phyloP scores from a whole-genome alignment of 2,888 invertebrate species.

The Tridacna crocea region DNA sequence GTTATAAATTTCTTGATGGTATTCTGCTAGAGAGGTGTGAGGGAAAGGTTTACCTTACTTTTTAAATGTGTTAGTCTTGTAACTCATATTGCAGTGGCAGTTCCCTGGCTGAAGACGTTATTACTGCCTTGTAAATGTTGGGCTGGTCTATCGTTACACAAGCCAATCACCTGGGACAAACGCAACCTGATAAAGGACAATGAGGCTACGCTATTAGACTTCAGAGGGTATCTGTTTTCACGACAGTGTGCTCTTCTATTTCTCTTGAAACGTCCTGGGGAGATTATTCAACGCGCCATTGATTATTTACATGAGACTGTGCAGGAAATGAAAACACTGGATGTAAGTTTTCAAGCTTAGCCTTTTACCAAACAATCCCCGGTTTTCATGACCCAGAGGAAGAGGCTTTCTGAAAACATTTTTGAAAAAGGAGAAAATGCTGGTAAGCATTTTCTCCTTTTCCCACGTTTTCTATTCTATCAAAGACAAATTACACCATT shows the following conservation, averaged over 20 bases:
- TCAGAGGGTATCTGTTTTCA: constrained; percentile 96
- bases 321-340: constrained; percentile 92
- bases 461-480: too few relatives aligned
- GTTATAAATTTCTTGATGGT: too few relatives aligned
- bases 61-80: too few relatives aligned
- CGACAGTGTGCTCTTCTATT: constrained; percentile 93
- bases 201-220: constrained; percentile 91
- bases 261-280: constrained; percentile 89
- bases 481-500: too few relatives aligned
- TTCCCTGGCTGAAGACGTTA: constrained; percentile 93
- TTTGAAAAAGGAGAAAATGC: too few relatives aligned
- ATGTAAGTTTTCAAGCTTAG: constrained; percentile 84
- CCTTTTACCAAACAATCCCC: too few relatives aligned
- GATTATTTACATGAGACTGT: constrained; percentile 95
- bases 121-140: constrained; percentile 92
- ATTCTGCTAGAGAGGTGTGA: too few relatives aligned
- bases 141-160: constrained; percentile 90
- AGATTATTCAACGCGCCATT: constrained; percentile 95
- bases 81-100: constrained; percentile 88
- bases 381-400: too few relatives aligned
- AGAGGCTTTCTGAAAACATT: too few relatives aligned
- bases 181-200: constrained; percentile 83
- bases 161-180: constrained; percentile 80
- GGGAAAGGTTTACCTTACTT: too few relatives aligned
- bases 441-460: too few relatives aligned